Evolutionary conservation across 92 coral and sea anemone species (phyloP).

Genomic region (Zoanthus sociatus): DNA sequence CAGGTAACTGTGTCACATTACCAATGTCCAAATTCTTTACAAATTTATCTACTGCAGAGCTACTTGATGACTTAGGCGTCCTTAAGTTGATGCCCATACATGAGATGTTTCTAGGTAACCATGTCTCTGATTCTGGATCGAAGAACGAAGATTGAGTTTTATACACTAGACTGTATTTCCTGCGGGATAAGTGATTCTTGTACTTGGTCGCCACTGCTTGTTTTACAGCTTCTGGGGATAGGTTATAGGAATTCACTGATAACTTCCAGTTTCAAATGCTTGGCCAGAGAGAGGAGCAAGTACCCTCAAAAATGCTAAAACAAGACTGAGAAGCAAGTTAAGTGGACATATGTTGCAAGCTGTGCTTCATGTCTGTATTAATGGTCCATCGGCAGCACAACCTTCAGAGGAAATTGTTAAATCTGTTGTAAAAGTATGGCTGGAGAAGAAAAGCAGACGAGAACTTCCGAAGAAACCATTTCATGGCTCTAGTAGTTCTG

Average conservation of each 20-base stretch:
- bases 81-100: slow-evolving; percentile 61
- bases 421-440: no score
- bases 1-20: slow-evolving; percentile 62
- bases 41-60: slow-evolving; percentile 59
- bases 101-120: slow-evolving; percentile 59
- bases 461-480: no score
- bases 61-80: slow-evolving; percentile 45
- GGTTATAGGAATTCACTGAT: neutral
- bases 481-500: no score
- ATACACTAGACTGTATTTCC: slow-evolving; percentile 62
- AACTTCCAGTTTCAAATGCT: no score
- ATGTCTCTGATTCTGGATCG: slow-evolving; percentile 53
- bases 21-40: slow-evolving; percentile 64
- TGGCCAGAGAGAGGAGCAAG: no score
- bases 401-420: no score
- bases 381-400: no score
- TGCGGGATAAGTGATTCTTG: slow-evolving; percentile 59
- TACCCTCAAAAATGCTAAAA: no score
- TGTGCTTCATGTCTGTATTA: no score
- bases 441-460: no score
- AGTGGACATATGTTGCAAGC: no score
- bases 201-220: slow-evolving; percentile 60
- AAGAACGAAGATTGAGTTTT: slow-evolving; percentile 65
- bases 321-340: no score
- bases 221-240: slow-evolving; percentile 52